Evolutionary conservation across 2,888 invertebrate species (phyloP).

Genomic region (Agrotis clavis): DNA sequence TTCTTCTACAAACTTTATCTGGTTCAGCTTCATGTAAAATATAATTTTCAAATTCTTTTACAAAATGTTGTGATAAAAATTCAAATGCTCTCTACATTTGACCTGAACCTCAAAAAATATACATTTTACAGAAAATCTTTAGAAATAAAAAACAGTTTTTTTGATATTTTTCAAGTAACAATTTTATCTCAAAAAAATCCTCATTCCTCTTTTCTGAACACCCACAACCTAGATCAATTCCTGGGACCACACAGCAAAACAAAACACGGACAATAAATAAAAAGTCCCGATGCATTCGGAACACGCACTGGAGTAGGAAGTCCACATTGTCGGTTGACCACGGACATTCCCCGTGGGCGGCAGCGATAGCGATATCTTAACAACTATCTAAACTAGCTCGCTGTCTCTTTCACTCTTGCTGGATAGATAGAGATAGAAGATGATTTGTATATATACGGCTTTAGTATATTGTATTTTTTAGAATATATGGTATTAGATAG

Average conservation of each 20-base stretch:
- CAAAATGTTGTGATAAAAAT: too few relatives aligned
- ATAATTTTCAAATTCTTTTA: too few relatives aligned
- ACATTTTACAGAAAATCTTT: too few relatives aligned
- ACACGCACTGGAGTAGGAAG: slow-evolving; percentile 71
- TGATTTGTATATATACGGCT: slow-evolving; percentile 55
- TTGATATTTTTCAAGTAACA: not conserved
- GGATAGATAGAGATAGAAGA: slow-evolving; percentile 35
- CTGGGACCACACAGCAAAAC: slow-evolving; percentile 41
- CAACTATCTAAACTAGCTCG: slow-evolving; percentile 72
- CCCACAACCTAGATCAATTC: slow-evolving; percentile 1
- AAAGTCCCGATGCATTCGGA: slow-evolving; percentile 49
- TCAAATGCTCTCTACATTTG: too few relatives aligned
- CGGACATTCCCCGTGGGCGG: slow-evolving; percentile 77
- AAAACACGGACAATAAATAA: slow-evolving; percentile 52
- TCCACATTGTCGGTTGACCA: slow-evolving; percentile 63
- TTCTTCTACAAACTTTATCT: too few relatives aligned
- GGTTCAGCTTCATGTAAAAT: too few relatives aligned
- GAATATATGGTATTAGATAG: slow-evolving; percentile 2
- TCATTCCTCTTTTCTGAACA: not conserved
- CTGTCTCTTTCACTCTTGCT: slow-evolving; percentile 49
- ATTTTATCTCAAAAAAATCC: not conserved
- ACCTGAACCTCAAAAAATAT: too few relatives aligned
- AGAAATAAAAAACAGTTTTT: not conserved
- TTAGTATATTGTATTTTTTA: slow-evolving; percentile 53
- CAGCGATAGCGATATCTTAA: slow-evolving; percentile 74